Conservation (phyloP, 2,113 vertebrate genomes). For the Sebastes fasciatus region DNA sequence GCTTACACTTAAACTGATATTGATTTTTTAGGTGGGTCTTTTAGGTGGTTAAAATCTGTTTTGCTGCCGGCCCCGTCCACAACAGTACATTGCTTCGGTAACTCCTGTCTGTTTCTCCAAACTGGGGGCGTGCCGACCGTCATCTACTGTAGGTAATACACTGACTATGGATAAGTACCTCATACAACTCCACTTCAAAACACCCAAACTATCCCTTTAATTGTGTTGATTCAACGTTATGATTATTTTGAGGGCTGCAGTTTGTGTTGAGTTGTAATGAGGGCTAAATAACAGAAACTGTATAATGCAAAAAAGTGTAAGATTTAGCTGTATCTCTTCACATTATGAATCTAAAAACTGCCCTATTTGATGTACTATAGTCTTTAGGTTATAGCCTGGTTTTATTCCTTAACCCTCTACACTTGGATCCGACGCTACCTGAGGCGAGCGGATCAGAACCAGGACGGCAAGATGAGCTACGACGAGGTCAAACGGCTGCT, state of each 20-base stretch:
- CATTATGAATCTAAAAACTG: not conserved
- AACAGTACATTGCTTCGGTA: too few species aligned
- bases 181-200: too few species aligned
- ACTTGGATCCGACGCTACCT: constrained; percentile 95
- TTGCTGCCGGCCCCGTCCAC: too few species aligned
- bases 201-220: too few species aligned
- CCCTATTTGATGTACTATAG: not conserved
- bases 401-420: constrained; percentile 68
- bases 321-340: not conserved
- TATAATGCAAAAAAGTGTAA: not conserved
- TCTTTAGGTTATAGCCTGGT: not conserved
- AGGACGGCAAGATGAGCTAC: constrained; percentile 96
- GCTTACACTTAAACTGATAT: too few species aligned
- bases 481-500: constrained; percentile 93
- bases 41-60: too few species aligned
- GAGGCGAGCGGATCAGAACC: constrained; percentile 91
- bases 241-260: not conserved
- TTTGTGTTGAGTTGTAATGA: not conserved
- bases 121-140: too few species aligned
- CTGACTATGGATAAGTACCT: too few species aligned
- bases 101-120: too few species aligned
- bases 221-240: not conserved
- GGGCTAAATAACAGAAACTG: not conserved
- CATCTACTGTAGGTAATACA: too few species aligned
- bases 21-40: too few species aligned